Evolutionary conservation across 2,113 vertebrate species (phyloP).

Genomic region (Eonycteris spelaea): DNA sequence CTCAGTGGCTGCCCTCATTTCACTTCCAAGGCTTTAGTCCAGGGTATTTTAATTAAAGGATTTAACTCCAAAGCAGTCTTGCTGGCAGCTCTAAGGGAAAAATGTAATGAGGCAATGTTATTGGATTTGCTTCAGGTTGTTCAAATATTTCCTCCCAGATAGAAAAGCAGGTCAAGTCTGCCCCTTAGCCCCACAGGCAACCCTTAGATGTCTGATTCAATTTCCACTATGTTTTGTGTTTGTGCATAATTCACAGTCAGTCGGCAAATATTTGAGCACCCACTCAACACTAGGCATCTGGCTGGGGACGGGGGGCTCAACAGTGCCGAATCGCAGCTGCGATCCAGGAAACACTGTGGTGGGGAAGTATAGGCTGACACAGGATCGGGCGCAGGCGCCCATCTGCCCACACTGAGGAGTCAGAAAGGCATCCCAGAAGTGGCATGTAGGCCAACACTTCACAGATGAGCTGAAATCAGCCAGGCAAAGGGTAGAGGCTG

Average conservation of each 20-base stretch:
- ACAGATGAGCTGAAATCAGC: neutral
- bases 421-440: neutral
- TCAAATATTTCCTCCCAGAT: constrained; percentile 58
- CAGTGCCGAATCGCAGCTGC: neutral
- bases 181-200: constrained; percentile 9
- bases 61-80: constrained; percentile 54
- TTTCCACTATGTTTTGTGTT: constrained; percentile 26
- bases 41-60: constrained; percentile 63
- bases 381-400: neutral
- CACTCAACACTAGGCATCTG: neutral
- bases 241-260: constrained; percentile 2
- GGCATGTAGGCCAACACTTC: neutral
- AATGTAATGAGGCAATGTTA: constrained; percentile 48
- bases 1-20: constrained; percentile 1
- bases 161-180: constrained; percentile 61
- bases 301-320: neutral
- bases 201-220: constrained; percentile 10
- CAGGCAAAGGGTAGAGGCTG: neutral
- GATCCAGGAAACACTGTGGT: neutral
- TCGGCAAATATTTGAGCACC: neutral
- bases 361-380: neutral
- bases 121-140: constrained; percentile 64
- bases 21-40: constrained; percentile 26
- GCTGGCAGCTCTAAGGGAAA: constrained; percentile 38
- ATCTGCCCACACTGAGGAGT: neutral